Evolutionary conservation across 2,888 invertebrate species (phyloP), one percentile per base, ranked within the genome.

Genomic region (Agrochola lychnidis): DNA sequence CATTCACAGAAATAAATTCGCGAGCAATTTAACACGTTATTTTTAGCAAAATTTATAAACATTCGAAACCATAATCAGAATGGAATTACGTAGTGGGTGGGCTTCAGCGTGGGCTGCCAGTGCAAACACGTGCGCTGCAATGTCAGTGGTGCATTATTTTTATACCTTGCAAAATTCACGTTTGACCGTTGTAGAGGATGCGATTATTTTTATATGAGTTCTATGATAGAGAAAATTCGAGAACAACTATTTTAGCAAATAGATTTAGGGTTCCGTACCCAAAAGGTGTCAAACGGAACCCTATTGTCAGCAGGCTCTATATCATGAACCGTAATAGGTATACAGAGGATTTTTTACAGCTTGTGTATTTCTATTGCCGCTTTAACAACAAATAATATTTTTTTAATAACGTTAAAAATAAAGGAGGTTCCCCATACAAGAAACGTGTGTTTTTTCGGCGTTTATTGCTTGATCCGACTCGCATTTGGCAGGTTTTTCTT

Each of bases 101-200:
- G 69, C 67, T 62, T 19, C 45, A 61, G 78, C 76, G 86, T 87
- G 77, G 86, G 86, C 70, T 75, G 81, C 66, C 70, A 72, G 69
- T 62, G 30, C 61, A 81, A 86, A 83, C 88, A 86, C 79, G 81
- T 87, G 84, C 71, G 12, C 10, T 83, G 86, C 88, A 86, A 87
- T 86, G 81, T 83, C 86, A 85, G 69, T 80, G 68, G 36, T 83
- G 77, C 81, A 85, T 70, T 79, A 74, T 85, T 86, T 86, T 78
- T 87, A 70, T 56, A 83, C 25, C 25, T 79, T 74, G 72, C 36
- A 85, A 82, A 48, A 78, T 66, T 85, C 56, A 19, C 36, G 63
- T 61, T 48, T 42, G 42, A 40, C 42, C 48, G 53, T 53, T 40
- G 64, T 69, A n/a, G 51, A 51, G n/a, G 42, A 73, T 36, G 36